Conservation (phyloP, 1,140 invertebrate genomes). For the Popillia japonica region DNA sequence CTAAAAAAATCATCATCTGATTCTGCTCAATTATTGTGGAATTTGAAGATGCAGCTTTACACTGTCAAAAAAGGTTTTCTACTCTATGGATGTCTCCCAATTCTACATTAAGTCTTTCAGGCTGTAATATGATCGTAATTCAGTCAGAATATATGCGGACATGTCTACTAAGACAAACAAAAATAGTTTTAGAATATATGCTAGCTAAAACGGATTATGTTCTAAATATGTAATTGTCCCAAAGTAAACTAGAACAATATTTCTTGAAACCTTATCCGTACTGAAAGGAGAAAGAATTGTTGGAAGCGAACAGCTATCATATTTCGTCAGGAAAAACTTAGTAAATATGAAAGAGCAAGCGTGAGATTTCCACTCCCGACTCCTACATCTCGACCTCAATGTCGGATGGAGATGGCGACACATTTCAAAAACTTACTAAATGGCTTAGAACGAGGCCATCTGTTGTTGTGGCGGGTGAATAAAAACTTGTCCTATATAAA, state of each 20-base stretch:
- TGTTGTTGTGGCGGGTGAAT: constrained; percentile 3
- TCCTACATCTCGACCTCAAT: neutral
- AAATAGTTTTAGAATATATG: too few relatives aligned
- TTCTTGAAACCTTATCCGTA: neutral
- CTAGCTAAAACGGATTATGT: too few relatives aligned
- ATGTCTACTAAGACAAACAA: too few relatives aligned
- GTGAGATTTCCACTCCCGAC: neutral
- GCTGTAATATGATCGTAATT: too few relatives aligned
- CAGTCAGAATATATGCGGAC: too few relatives aligned
- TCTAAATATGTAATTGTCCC: neutral
- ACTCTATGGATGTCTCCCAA: too few relatives aligned
- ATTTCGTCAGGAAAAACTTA: neutral
- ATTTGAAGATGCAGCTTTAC: too few relatives aligned
- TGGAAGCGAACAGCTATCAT: neutral
- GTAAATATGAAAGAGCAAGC: neutral
- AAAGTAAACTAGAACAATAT: neutral
- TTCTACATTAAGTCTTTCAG: too few relatives aligned
- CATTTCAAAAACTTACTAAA: constrained; percentile 9
- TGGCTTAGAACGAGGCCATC: constrained; percentile 3
- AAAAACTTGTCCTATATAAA: constrained; percentile 6
- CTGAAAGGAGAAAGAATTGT: neutral
- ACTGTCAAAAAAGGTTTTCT: too few relatives aligned
- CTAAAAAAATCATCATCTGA: too few relatives aligned
- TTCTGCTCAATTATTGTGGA: too few relatives aligned
- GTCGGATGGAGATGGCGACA: neutral